Conservation (phyloP, 2,113 vertebrate genomes). For the Oncorhynchus nerka region DNA sequence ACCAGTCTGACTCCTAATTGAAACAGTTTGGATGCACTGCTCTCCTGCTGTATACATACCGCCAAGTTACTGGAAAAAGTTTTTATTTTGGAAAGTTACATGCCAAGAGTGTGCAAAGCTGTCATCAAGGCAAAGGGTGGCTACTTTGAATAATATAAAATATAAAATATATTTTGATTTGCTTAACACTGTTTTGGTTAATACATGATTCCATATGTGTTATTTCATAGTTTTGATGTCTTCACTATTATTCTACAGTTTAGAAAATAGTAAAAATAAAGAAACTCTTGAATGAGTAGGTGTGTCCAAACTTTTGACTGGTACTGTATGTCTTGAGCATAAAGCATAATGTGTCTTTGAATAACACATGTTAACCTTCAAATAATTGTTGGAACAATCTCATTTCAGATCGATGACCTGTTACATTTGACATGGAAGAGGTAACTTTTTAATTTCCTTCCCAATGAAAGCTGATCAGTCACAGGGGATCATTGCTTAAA, state of each 20-base stretch:
- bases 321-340: neutral
- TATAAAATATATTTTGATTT: no score
- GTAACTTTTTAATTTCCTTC: slow-evolving; percentile 21
- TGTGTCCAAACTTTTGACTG: no score
- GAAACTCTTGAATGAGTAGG: no score
- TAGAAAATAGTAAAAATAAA: no score
- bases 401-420: slow-evolving; percentile 9
- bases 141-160: no score
- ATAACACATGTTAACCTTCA: slow-evolving; percentile 8
- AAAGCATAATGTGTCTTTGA: slow-evolving; percentile 18
- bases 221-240: no score
- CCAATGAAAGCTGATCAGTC: slow-evolving; percentile 14
- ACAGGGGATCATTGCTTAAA: slow-evolving; percentile 32
- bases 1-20: slow-evolving; percentile 40
- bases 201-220: no score
- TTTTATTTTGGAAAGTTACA: neutral
- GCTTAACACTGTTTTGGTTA: no score
- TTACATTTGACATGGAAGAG: slow-evolving; percentile 28
- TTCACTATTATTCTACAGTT: no score
- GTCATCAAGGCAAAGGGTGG: no score
- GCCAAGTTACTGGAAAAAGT: neutral
- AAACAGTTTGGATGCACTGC: slow-evolving; percentile 52
- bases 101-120: no score
- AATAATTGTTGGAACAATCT: slow-evolving; percentile 14
- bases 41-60: slow-evolving; percentile 21